Percentiles rank a stretch among this genome's conserved stretches.
Evolutionary conservation across 2,113 vertebrate species (phyloP).

Genomic region (Thinocorus orbignyianus): DNA sequence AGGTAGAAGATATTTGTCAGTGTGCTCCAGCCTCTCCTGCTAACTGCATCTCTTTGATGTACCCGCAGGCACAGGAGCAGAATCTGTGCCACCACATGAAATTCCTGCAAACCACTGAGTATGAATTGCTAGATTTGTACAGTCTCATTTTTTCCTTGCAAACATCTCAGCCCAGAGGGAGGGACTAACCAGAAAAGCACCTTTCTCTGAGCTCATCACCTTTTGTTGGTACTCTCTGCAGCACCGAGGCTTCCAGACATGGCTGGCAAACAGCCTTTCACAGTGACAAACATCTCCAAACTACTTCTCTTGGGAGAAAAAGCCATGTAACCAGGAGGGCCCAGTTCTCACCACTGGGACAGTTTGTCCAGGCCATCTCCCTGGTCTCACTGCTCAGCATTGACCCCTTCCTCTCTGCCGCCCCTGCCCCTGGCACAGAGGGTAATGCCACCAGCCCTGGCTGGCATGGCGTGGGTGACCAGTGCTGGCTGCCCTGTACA

Average conservation of each 20-base stretch:
- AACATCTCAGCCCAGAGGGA: neutral
- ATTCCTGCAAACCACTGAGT: neutral
- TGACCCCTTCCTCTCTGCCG: fast-evolving
- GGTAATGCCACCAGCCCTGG: neutral
- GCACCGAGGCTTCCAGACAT: neutral
- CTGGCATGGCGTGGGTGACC: fast-evolving
- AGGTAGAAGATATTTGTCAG: neutral
- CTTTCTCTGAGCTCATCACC: fast-evolving
- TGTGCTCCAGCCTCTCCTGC: neutral
- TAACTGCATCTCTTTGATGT: neutral
- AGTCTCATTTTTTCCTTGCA: neutral
- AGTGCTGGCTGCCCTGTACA: neutral
- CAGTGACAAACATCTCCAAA: neutral
- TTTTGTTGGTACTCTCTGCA: neutral
- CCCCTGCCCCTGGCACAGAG: neutral
- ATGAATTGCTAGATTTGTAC: neutral
- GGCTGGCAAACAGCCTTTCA: neutral
- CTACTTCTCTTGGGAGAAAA: neutral
- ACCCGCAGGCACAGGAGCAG: neutral
- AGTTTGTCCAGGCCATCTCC: neutral
- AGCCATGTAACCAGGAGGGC: neutral
- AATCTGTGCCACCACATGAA: neutral
- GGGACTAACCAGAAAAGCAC: neutral
- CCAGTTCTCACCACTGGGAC: fast-evolving
- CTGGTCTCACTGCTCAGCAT: neutral